Base-by-base conservation (phyloP, 2,888 invertebrate species). In the Calameuta idolon region DNA sequence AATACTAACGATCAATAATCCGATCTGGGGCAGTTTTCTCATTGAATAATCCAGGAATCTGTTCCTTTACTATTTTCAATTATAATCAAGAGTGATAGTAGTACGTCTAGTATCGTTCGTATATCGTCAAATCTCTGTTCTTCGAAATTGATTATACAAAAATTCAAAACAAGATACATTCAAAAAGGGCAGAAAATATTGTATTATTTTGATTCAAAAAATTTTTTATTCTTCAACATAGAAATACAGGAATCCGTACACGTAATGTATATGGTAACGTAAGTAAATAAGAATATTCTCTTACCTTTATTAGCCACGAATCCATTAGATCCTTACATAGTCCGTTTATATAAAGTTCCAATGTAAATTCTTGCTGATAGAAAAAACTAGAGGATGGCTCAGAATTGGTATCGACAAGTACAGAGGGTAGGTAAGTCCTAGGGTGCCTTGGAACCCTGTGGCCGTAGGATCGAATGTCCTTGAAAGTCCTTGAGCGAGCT, bases 401-500 rank as follows among this genome's bases (percentile, higher is more conserved):
- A 55, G 55, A 9, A 23, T 9, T 55, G 23, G 23, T 55, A 55
- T 55, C 55, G 55, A 55, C 55, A 55, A 55, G 55, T 55, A 55
- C 55, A 55, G 55, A 55, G 23, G 9, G 23, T 55, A 55, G 23
- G 55, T 55, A 55, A 23, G 9, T 55, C 55, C 23, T 55, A 55
- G 9, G 23, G 23, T 55, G 55, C 55, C 55, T 55, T 55, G 23
- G 55, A 55, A 55, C 55, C 55, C 55, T 55, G 55, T 55, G 55
- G 2, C 55, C 23, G 55, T 55, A 71, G 71, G 71, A 71, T 71
- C 71, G 33, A 78, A 81, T 76, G 85, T 85, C 82, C 85, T 84
- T 83, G 83, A 82, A 81, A 81, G 76, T 81, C 73, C 76, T 80
- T 79, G 68, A 74, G 79, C 76, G 75, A 81, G 83, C 81, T 84